These are phyloP conservation scores for Lutraria rhynchaena DNA, from an alignment of 1,140 invertebrate species.

Conservation along the genomic window DNA sequence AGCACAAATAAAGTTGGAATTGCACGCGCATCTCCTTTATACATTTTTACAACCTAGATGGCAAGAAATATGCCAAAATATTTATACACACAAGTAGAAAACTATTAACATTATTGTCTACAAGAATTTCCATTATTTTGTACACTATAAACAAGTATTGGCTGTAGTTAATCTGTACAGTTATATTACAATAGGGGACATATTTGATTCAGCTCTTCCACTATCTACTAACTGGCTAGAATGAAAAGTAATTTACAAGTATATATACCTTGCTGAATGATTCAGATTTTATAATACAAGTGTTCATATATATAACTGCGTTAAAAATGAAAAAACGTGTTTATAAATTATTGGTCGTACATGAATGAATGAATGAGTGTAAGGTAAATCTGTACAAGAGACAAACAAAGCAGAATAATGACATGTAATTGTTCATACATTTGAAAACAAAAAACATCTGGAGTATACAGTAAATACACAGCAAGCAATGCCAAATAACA, in stretches of 20 bases:
- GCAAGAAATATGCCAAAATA: constrained; percentile 19
- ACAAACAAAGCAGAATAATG: no score
- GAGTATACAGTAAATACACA: no score
- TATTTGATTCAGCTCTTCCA: constrained; percentile 24
- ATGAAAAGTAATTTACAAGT: not conserved
- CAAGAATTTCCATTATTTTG: not conserved
- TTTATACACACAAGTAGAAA: not conserved
- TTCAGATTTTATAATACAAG: not conserved
- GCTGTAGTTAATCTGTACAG: constrained; percentile 11
- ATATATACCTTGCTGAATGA: not conserved
- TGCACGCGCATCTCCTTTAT: constrained; percentile 10
- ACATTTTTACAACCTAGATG: constrained; percentile 35
- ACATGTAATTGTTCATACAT: no score
- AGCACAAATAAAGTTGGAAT: constrained; percentile 13
- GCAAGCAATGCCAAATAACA: no score
- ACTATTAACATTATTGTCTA: constrained; percentile 24
- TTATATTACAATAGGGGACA: constrained; percentile 2
- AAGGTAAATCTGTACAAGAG: not conserved
- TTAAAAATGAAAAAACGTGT: not conserved
- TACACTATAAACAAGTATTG: constrained; percentile 27
- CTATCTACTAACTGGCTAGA: not conserved
- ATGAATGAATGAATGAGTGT: not conserved
- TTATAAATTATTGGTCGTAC: not conserved
- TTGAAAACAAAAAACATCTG: no score
- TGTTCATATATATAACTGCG: not conserved